Conservation (phyloP, 2,888 invertebrate genomes). For the Volucella zonaria region DNA sequence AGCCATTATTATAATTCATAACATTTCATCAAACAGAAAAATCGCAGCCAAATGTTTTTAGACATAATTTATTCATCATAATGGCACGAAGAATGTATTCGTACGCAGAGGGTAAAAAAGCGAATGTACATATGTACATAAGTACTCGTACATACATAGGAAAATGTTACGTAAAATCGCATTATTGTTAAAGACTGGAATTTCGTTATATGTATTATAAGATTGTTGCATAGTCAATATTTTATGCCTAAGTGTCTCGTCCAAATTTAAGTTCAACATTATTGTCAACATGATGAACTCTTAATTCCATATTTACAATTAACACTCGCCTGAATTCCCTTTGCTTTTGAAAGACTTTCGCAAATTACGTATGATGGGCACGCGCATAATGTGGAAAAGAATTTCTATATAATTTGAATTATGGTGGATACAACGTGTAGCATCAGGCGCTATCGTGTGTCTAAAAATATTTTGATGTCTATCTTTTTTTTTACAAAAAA, state of each 20-base stretch:
- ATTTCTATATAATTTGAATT: slow-evolving; percentile 53
- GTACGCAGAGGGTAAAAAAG: not conserved
- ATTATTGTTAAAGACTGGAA: too few relatives aligned
- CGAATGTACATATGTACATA: too few relatives aligned
- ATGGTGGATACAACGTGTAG: slow-evolving; percentile 51
- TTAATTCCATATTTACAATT: slow-evolving; percentile 29
- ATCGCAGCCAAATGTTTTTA: not conserved
- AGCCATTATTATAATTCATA: slow-evolving; percentile 58
- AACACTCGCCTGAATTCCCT: slow-evolving; percentile 23
- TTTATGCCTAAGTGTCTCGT: too few relatives aligned
- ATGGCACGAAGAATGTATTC: not conserved
- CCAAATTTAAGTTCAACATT: too few relatives aligned
- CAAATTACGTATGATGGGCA: slow-evolving; percentile 62
- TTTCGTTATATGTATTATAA: too few relatives aligned
- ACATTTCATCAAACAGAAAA: slow-evolving; percentile 26
- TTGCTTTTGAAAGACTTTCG: slow-evolving; percentile 48
- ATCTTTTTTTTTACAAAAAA: slow-evolving; percentile 10
- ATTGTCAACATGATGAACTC: slow-evolving; percentile 19
- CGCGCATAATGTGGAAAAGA: slow-evolving; percentile 60
- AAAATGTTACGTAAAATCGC: too few relatives aligned
- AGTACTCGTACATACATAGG: too few relatives aligned
- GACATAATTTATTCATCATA: not conserved
- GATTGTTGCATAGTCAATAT: too few relatives aligned
- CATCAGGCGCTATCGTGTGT: slow-evolving; percentile 57
- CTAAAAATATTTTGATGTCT: slow-evolving; percentile 65